Percentiles rank a stretch among this genome's conserved stretches.
Evolutionary conservation across 2,797 vertebrate species (phyloP).

Genomic region (Helicolenus hilgendorfi): DNA sequence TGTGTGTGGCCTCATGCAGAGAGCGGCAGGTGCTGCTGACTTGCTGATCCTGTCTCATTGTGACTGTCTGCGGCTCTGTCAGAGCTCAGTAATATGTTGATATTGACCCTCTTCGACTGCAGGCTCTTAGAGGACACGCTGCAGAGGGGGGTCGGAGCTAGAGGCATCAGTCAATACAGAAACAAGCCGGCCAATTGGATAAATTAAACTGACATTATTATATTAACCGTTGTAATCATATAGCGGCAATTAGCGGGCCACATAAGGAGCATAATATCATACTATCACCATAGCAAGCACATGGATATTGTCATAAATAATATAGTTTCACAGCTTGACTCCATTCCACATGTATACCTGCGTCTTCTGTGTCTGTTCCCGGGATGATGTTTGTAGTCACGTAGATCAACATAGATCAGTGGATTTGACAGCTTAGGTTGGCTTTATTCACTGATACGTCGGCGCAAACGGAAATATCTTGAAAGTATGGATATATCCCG

Average conservation of each 20-base stretch:
- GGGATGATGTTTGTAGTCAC: slow-evolving; percentile 31
- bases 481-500: slow-evolving; percentile 47
- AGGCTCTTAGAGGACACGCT: slow-evolving; percentile 66
- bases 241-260: slow-evolving; percentile 49
- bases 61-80: slow-evolving; percentile 88
- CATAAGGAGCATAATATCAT: slow-evolving; percentile 26
- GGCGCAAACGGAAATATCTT: slow-evolving; percentile 41
- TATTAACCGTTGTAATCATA: slow-evolving; percentile 55
- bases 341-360: neutral
- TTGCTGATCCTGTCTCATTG: slow-evolving; percentile 90
- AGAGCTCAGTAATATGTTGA: slow-evolving; percentile 88
- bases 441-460: slow-evolving; percentile 55
- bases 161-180: slow-evolving; percentile 62
- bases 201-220: slow-evolving; percentile 70
- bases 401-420: slow-evolving; percentile 43
- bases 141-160: slow-evolving; percentile 34
- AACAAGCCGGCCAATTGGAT: slow-evolving; percentile 64
- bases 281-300: slow-evolving; percentile 20
- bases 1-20: slow-evolving; percentile 50
- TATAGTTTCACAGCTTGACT: slow-evolving; percentile 11
- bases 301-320: slow-evolving; percentile 18
- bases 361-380: neutral
- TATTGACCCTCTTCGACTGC: slow-evolving; percentile 86
- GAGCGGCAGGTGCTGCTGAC: slow-evolving; percentile 88
- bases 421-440: slow-evolving; percentile 70